Evolutionary conservation across 2,888 invertebrate species (phyloP).

Genomic region (Laothoe populi): DNA sequence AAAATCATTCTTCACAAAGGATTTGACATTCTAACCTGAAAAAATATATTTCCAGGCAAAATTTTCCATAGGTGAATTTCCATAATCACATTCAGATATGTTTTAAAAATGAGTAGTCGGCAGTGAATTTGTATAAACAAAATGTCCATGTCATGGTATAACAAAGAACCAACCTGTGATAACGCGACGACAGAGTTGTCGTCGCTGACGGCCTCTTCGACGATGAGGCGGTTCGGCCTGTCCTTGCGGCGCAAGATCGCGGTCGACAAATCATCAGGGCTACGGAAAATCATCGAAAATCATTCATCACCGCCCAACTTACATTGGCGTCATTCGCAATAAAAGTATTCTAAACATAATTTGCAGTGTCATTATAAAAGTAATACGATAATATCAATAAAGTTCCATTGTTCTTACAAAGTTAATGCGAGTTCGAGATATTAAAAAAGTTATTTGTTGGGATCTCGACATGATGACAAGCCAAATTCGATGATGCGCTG

Average conservation of each 20-base stretch:
- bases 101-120: background rate
- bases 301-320: conserved; percentile 28
- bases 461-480: conserved; percentile 83
- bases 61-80: background rate
- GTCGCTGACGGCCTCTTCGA: conserved; percentile 99
- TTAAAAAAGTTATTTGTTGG: conserved; percentile 37
- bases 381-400: background rate
- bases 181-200: conserved; percentile 99
- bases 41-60: background rate
- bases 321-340: conserved; percentile 7
- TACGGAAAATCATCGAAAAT: conserved; percentile 59
- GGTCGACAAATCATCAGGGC: conserved; percentile 96
- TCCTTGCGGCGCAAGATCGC: conserved; percentile 99
- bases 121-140: background rate
- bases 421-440: background rate
- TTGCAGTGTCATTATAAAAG: background rate
- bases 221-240: conserved; percentile 98
- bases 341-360: background rate
- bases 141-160: conserved; percentile 10
- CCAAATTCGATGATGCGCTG: conserved; percentile 73
- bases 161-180: conserved; percentile 89
- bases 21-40: background rate
- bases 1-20: background rate
- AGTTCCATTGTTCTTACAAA: background rate
- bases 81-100: background rate